Conservation (phyloP, 2,888 invertebrate genomes). For the Lycophotia porphyrea region DNA sequence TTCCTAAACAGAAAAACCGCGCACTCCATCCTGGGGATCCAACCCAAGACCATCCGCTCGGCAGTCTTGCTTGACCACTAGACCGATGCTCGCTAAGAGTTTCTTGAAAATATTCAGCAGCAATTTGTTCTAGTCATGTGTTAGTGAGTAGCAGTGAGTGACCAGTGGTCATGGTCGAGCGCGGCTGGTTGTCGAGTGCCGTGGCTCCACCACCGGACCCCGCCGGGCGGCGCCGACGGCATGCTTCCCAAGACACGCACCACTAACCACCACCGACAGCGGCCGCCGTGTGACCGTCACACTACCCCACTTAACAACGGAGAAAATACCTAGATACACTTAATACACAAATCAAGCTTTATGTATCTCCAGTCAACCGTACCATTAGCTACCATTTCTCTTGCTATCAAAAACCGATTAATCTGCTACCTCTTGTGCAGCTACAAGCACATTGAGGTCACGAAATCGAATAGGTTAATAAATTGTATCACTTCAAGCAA, state of each 20-base stretch:
- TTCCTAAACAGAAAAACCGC: slow-evolving; percentile 37
- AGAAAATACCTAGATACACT: slow-evolving; percentile 61
- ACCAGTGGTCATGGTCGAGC: slow-evolving; percentile 65
- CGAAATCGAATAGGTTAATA: slow-evolving; percentile 72
- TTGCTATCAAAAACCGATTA: slow-evolving; percentile 53
- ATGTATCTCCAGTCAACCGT: slow-evolving; percentile 43
- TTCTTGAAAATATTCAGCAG: slow-evolving; percentile 26
- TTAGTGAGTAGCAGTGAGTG: slow-evolving; percentile 32
- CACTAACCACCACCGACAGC: slow-evolving; percentile 70
- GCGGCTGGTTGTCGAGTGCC: slow-evolving; percentile 60
- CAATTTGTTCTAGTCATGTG: slow-evolving; percentile 34
- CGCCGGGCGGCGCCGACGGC: slow-evolving; percentile 68
- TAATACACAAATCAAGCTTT: slow-evolving; percentile 51
- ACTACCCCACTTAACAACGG: slow-evolving; percentile 77
- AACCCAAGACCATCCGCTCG: neutral
- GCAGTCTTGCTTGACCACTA: slow-evolving; percentile 12
- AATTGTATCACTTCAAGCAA: slow-evolving; percentile 70
- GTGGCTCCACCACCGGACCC: slow-evolving; percentile 50
- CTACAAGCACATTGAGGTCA: slow-evolving; percentile 67
- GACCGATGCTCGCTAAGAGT: slow-evolving; percentile 9
- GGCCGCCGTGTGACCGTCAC: slow-evolving; percentile 76
- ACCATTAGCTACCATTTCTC: slow-evolving; percentile 51
- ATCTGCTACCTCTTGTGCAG: slow-evolving; percentile 58
- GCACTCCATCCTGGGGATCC: neutral
- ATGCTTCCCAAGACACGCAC: slow-evolving; percentile 82